Conservation (phyloP, 2,888 invertebrate genomes). For the Thecocarcelia acutangulata region DNA sequence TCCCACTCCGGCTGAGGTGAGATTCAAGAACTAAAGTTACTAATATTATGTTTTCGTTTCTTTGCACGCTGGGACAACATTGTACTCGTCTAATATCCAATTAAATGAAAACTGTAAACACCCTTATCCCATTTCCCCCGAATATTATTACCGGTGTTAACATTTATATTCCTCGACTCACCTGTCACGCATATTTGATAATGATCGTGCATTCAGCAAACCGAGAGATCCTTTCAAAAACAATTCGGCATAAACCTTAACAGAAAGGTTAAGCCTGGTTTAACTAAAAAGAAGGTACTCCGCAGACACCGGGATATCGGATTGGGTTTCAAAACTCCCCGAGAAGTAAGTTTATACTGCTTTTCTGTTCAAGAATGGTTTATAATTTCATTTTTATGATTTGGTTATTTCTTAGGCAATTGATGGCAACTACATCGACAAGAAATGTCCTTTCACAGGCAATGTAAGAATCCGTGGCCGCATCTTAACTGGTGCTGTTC, state of each 20-base stretch:
- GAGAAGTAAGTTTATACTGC: slow-evolving; percentile 91
- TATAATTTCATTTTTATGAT: not conserved
- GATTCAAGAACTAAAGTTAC: slow-evolving; percentile 69
- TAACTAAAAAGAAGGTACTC: slow-evolving; percentile 88
- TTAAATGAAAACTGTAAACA: slow-evolving; percentile 40
- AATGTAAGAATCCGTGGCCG: slow-evolving; percentile 98
- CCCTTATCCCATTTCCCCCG: not conserved
- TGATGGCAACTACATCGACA: slow-evolving; percentile 99
- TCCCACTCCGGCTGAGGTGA: slow-evolving; percentile 96
- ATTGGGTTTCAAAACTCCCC: slow-evolving; percentile 97
- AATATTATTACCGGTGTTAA: slow-evolving; percentile 45
- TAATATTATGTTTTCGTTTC: slow-evolving; percentile 73
- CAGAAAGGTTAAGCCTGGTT: slow-evolving; percentile 86
- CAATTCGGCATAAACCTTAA: slow-evolving; percentile 95
- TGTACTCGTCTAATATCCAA: slow-evolving; percentile 10
- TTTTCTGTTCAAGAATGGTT: slow-evolving; percentile 63
- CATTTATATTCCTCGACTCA: slow-evolving; percentile 6
- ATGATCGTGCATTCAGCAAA: slow-evolving; percentile 82
- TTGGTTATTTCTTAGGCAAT: slow-evolving; percentile 86
- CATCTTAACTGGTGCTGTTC: slow-evolving; percentile 96
- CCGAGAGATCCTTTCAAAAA: slow-evolving; percentile 97
- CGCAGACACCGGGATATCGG: slow-evolving; percentile 94
- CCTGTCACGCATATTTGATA: slow-evolving; percentile 48
- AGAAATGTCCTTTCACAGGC: slow-evolving; percentile 99
- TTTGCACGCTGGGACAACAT: slow-evolving; percentile 73